These are phyloP conservation scores for Ophion costatus DNA, from an alignment of 2,888 invertebrate species.

Conservation along the genomic window DNA sequence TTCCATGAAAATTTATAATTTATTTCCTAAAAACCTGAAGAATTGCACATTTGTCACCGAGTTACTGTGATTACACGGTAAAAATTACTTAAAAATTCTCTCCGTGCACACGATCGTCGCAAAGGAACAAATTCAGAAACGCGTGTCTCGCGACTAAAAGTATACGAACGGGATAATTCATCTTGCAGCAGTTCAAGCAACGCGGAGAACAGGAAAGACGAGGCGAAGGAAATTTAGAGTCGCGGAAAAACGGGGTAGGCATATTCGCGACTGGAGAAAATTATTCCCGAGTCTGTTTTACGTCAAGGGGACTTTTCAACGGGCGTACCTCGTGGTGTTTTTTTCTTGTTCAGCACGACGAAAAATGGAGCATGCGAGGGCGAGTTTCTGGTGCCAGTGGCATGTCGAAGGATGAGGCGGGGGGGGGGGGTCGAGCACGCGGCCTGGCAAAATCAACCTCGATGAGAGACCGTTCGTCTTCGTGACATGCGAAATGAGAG, in stretches of 20 bases:
- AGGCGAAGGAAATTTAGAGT: conserved; percentile 45
- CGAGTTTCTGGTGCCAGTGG: conserved; percentile 44
- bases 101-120: not conserved
- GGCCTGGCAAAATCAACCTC: conserved; percentile 65
- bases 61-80: too few relatives aligned
- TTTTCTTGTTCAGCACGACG: conserved; percentile 67
- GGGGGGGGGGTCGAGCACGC: conserved; percentile 60
- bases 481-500: conserved; percentile 80
- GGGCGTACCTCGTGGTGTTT: conserved; percentile 70
- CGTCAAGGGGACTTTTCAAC: conserved; percentile 67
- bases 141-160: not conserved
- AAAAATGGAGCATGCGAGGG: conserved; percentile 43
- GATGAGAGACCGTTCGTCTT: conserved; percentile 78
- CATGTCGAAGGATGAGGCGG: conserved; percentile 55
- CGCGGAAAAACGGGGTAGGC: conserved; percentile 56
- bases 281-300: conserved; percentile 81
- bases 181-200: not conserved
- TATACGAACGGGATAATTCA: conserved; percentile 1
- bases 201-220: conserved; percentile 33
- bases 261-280: conserved; percentile 75
- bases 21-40: too few relatives aligned
- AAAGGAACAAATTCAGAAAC: not conserved
- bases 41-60: too few relatives aligned
- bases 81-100: too few relatives aligned
- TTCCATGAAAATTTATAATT: too few relatives aligned